Conservation (phyloP, 1,140 invertebrate species). For the Dryas iulia region DNA sequence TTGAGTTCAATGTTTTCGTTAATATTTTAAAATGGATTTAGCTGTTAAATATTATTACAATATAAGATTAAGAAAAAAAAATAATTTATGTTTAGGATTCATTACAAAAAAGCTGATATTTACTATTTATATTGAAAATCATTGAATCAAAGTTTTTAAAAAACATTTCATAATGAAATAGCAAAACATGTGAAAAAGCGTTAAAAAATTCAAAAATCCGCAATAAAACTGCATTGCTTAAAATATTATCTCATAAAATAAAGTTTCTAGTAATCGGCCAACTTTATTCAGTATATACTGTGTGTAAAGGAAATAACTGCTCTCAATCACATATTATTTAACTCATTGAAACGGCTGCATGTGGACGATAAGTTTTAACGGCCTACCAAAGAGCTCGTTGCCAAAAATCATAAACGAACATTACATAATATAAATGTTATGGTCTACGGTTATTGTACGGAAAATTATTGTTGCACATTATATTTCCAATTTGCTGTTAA, state of each 20-base stretch:
- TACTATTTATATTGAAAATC: no score
- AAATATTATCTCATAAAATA: not conserved
- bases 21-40: no score
- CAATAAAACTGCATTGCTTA: no score
- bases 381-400: conserved; percentile 31
- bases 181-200: no score
- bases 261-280: not conserved
- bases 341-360: conserved; percentile 30
- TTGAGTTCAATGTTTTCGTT: no score
- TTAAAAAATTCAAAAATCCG: no score
- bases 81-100: no score
- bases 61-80: no score
- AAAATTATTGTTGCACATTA: not conserved
- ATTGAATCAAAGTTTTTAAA: no score
- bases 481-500: not conserved
- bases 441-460: not conserved
- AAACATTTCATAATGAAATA: no score
- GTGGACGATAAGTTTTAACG: conserved; percentile 34
- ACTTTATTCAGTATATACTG: not conserved
- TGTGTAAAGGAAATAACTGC: not conserved
- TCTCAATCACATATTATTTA: conserved; percentile 29
- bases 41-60: no score
- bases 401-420: conserved; percentile 30
- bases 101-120: no score
- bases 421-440: conserved; percentile 12